Conservation (phyloP, 2,888 invertebrate species). For the Proisotoma minuta region DNA sequence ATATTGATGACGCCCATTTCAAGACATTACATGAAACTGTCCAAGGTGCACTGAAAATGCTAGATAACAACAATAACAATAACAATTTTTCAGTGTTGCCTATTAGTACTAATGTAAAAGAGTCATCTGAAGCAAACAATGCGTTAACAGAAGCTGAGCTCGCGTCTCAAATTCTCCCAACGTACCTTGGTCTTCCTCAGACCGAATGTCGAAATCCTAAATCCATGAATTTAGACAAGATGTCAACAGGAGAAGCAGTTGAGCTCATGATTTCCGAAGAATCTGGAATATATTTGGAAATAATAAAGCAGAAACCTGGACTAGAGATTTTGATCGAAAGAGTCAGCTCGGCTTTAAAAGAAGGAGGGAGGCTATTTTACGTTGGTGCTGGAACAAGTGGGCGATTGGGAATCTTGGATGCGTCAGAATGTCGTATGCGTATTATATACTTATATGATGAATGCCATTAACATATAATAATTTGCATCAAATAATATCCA, state of each 20-base stretch:
- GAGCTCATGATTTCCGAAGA: slow-evolving; percentile 44
- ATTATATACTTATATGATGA: background rate
- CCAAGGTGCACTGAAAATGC: slow-evolving; percentile 26
- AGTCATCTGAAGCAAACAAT: background rate
- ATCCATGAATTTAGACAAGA: slow-evolving; percentile 38
- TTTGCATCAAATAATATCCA: background rate
- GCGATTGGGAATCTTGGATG: slow-evolving; percentile 47
- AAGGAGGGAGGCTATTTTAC: slow-evolving; percentile 45
- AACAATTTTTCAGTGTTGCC: background rate
- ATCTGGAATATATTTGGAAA: slow-evolving; percentile 27
- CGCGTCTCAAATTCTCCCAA: slow-evolving; percentile 25
- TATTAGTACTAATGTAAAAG: background rate
- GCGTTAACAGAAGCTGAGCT: slow-evolving; percentile 8
- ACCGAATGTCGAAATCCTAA: slow-evolving; percentile 39
- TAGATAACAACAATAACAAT: background rate
- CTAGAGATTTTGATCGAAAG: slow-evolving; percentile 31
- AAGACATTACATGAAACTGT: slow-evolving; percentile 34
- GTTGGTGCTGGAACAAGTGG: slow-evolving; percentile 48
- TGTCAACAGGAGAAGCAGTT: slow-evolving; percentile 31
- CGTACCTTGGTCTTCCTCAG: slow-evolving; percentile 27
- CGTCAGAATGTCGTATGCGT: slow-evolving; percentile 39
- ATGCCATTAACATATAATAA: background rate
- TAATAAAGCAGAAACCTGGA: slow-evolving; percentile 26
- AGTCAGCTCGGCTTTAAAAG: slow-evolving; percentile 35
- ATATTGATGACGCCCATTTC: slow-evolving; percentile 13